Evolutionary conservation across 2,797 vertebrate species (phyloP).

Genomic region (Masticophis lateralis): DNA sequence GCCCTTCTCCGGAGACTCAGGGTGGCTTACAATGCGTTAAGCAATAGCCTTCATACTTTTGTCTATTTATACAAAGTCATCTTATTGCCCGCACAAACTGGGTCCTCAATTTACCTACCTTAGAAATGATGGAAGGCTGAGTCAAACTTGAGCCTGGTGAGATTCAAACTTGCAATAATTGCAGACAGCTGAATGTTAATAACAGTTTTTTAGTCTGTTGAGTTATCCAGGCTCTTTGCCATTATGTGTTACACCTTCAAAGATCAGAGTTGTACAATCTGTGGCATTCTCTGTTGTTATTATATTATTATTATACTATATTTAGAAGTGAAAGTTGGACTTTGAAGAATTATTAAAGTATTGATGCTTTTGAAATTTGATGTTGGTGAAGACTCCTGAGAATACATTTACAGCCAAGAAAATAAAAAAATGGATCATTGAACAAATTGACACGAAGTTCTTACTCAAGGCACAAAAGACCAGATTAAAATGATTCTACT

Average conservation of each 20-base stretch:
- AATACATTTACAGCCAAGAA: background rate
- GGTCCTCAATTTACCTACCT: too few relatives aligned
- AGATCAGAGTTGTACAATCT: background rate
- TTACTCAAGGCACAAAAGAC: background rate
- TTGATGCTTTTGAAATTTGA: background rate
- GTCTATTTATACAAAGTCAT: too few relatives aligned
- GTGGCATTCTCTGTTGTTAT: background rate
- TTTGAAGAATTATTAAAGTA: background rate
- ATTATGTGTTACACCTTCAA: background rate
- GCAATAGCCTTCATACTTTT: too few relatives aligned
- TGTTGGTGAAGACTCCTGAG: background rate
- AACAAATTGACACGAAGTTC: background rate
- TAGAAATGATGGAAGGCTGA: too few relatives aligned
- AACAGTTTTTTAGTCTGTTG: too few relatives aligned
- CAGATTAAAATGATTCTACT: background rate
- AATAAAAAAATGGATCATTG: background rate
- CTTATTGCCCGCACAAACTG: too few relatives aligned
- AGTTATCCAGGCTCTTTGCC: too few relatives aligned
- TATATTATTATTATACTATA: background rate
- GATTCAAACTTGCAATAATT: too few relatives aligned
- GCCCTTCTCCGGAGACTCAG: too few relatives aligned
- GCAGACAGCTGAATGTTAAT: too few relatives aligned
- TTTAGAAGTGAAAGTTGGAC: background rate
- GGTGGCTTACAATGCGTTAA: too few relatives aligned
- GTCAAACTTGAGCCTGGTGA: too few relatives aligned